phyloP scores from a whole-genome alignment of 2,888 invertebrate species.

The Clistopyga incitator region DNA sequence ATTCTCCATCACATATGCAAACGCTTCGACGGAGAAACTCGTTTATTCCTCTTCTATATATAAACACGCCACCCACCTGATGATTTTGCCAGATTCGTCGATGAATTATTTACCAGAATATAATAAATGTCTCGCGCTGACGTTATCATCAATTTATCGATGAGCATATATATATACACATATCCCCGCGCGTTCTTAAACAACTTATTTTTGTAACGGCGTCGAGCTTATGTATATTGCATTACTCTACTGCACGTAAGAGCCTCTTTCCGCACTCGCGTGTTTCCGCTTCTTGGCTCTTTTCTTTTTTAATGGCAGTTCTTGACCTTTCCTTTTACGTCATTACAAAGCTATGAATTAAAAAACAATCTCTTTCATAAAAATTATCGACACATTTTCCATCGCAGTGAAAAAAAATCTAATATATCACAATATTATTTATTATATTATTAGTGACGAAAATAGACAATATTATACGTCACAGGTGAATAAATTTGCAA shows the following conservation, averaged over 20 bases:
- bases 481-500: too few species aligned
- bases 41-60: slow-evolving; percentile 19
- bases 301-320: background rate
- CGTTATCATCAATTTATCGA: slow-evolving; percentile 10
- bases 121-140: background rate
- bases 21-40: slow-evolving; percentile 49
- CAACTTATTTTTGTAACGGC: background rate
- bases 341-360: slow-evolving; percentile 16
- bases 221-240: background rate
- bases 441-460: background rate
- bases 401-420: background rate
- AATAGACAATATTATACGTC: too few species aligned
- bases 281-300: slow-evolving; percentile 12
- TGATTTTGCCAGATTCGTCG: slow-evolving; percentile 1
- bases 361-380: slow-evolving; percentile 14
- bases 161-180: background rate
- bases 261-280: slow-evolving; percentile 7
- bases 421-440: background rate
- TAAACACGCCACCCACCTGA: slow-evolving; percentile 15
- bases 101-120: slow-evolving; percentile 26
- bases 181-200: background rate
- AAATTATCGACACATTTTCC: background rate
- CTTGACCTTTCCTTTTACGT: slow-evolving; percentile 15
- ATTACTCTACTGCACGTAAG: background rate
- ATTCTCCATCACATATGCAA: background rate